These are phyloP conservation scores for Tipula lateralis DNA, from an alignment of 2,888 invertebrate species.

Conservation along the genomic window DNA sequence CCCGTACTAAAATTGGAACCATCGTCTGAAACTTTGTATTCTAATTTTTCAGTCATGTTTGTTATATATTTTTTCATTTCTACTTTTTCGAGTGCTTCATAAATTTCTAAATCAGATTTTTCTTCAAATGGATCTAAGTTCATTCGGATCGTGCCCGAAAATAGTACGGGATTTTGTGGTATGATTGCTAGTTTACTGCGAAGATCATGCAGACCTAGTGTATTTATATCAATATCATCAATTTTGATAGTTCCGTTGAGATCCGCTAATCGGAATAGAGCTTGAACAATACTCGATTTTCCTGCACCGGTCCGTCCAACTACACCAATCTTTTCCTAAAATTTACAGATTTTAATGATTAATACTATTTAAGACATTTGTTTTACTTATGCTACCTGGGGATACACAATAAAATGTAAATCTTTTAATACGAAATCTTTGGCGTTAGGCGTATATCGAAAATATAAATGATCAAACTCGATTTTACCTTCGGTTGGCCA, in stretches of 20 bases:
- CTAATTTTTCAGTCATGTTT: conserved; percentile 54
- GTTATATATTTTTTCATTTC: conserved; percentile 66
- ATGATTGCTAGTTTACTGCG: conserved; percentile 75
- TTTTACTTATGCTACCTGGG: neutral
- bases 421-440: conserved; percentile 64
- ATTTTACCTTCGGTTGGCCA: conserved; percentile 64
- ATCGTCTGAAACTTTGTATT: conserved; percentile 65
- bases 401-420: conserved; percentile 54
- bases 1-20: conserved; percentile 75
- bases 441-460: conserved; percentile 62
- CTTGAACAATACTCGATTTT: conserved; percentile 65
- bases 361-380: too few relatives aligned
- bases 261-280: conserved; percentile 70
- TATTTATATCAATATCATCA: conserved; percentile 61
- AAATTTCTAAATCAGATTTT: conserved; percentile 61
- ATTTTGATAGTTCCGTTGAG: conserved; percentile 65
- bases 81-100: conserved; percentile 66
- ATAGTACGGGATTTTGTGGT: conserved; percentile 78
- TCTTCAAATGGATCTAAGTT: conserved; percentile 74
- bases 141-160: conserved; percentile 66
- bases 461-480: conserved; percentile 56
- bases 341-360: neutral
- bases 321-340: conserved; percentile 58
- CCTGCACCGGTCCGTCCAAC: conserved; percentile 79
- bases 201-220: conserved; percentile 66